These are phyloP conservation scores for Silvanus unidentatus DNA, from an alignment of 2,888 invertebrate genomes.

Conservation along the genomic window DNA sequence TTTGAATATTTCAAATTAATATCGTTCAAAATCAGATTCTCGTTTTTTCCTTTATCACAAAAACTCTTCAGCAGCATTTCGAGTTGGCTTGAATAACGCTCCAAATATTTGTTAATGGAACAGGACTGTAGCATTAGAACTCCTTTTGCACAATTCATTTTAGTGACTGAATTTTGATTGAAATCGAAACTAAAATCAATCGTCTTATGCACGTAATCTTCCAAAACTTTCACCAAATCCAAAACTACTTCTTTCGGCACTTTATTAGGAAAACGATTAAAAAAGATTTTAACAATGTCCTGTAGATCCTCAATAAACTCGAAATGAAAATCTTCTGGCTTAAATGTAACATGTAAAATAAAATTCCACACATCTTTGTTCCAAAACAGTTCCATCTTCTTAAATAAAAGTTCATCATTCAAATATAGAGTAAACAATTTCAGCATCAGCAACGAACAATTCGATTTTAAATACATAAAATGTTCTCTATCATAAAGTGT, in stretches of 20 bases:
- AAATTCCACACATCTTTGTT: constrained; percentile 24
- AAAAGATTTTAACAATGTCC: constrained; percentile 18
- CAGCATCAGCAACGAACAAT: constrained; percentile 19
- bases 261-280: constrained; percentile 19
- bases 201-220: constrained; percentile 16
- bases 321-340: constrained; percentile 14
- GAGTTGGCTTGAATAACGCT: too few relatives aligned
- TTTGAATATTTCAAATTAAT: too few relatives aligned
- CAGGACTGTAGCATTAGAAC: too few relatives aligned
- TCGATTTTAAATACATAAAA: constrained; percentile 16
- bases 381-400: constrained; percentile 19
- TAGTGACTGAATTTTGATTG: too few relatives aligned
- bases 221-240: constrained; percentile 14
- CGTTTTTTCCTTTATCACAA: too few relatives aligned
- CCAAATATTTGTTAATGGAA: too few relatives aligned
- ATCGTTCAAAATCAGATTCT: too few relatives aligned
- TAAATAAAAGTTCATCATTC: constrained; percentile 12
- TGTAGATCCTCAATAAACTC: constrained; percentile 9
- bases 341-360: constrained; percentile 25
- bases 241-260: constrained; percentile 12
- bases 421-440: constrained; percentile 16
- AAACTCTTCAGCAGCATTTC: too few relatives aligned
- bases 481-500: constrained; percentile 20
- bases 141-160: too few relatives aligned
- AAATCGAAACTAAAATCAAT: constrained; percentile 4